phyloP scores from a whole-genome alignment of 2,113 vertebrate genomes.

The Mixornis gularis region DNA sequence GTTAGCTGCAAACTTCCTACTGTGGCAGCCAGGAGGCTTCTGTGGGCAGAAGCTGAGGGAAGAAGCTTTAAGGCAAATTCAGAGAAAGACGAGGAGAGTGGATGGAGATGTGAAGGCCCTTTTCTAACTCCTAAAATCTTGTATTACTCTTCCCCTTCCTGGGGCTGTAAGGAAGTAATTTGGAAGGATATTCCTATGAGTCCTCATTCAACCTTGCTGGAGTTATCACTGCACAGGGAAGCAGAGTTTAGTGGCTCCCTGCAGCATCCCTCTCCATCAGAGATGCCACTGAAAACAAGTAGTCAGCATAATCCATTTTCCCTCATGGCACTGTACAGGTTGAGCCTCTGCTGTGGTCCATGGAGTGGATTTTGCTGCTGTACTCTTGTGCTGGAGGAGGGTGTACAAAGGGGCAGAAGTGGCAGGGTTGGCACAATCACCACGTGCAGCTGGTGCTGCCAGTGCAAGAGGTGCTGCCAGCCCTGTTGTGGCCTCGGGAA shows the following conservation, averaged over 20 bases:
- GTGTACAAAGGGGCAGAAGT: neutral
- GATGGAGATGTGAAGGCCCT: rapidly evolving
- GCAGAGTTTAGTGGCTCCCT: neutral
- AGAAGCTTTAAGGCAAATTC: rapidly evolving
- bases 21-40: neutral
- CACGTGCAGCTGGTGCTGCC: neutral
- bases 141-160: neutral
- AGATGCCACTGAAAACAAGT: neutral
- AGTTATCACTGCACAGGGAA: neutral
- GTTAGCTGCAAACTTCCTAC: neutral
- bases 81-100: neutral
- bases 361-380: neutral
- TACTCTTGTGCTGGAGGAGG: neutral
- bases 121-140: rapidly evolving
- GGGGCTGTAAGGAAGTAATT: neutral
- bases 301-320: neutral
- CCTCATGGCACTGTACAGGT: rapidly evolving
- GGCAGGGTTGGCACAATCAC: neutral
- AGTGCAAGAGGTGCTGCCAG: neutral
- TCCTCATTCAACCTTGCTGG: neutral
- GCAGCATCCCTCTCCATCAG: neutral
- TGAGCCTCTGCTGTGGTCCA: neutral
- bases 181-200: neutral
- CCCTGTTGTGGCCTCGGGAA: rapidly evolving
- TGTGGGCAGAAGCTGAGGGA: neutral